Evolutionary conservation across 2,797 vertebrate species (phyloP).

Genomic region (Neosilurus hyrtlii): DNA sequence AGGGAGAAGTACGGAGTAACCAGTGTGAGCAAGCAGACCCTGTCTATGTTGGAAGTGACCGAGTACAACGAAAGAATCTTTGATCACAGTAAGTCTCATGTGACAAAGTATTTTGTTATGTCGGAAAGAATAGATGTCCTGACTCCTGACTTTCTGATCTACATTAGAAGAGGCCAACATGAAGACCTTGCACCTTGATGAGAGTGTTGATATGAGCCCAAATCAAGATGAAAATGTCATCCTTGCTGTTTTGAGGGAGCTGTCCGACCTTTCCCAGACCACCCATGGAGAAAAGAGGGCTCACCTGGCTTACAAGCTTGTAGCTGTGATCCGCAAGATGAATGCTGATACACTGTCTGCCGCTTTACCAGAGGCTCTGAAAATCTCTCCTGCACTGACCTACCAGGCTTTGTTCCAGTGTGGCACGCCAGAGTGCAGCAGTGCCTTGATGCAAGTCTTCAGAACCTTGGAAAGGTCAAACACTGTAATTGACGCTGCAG

Average conservation of each 20-base stretch:
- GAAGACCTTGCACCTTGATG: conserved; percentile 80
- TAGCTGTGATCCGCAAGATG: conserved; percentile 80
- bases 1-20: conserved; percentile 81
- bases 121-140: conserved; percentile 2
- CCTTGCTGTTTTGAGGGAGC: conserved; percentile 77
- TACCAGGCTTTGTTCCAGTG: conserved; percentile 89
- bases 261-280: conserved; percentile 72
- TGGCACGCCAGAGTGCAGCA: conserved; percentile 71
- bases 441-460: conserved; percentile 80
- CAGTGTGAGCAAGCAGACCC: conserved; percentile 80
- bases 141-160: conserved; percentile 10
- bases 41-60: conserved; percentile 77
- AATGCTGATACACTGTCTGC: conserved; percentile 71
- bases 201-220: conserved; percentile 67
- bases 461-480: conserved; percentile 71
- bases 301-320: conserved; percentile 80
- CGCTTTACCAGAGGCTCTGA: conserved; percentile 78
- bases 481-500: conserved; percentile 75
- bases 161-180: conserved; percentile 67
- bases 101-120: conserved; percentile 13
- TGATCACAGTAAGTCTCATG: conserved; percentile 72
- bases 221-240: conserved; percentile 72
- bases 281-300: conserved; percentile 80
- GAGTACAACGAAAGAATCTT: conserved; percentile 85
- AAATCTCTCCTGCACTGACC: conserved; percentile 75